Evolutionary conservation across 2,888 invertebrate species (phyloP).

Genomic region (Exephanes ischioxanthus): DNA sequence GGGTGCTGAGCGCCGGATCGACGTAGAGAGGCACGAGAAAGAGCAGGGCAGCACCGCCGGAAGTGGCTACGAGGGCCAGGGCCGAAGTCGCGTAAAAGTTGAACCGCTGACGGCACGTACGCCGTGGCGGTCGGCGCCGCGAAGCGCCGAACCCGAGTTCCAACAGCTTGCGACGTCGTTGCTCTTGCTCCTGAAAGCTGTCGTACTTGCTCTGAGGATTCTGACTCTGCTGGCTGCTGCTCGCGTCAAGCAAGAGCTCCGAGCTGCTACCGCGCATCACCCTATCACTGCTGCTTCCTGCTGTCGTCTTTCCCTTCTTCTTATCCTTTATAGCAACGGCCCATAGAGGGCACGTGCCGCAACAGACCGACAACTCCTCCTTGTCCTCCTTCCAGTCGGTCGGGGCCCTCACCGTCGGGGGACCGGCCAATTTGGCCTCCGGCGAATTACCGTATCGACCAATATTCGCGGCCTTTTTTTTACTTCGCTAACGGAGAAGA

Average conservation of each 20-base stretch:
- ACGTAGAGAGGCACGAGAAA: constrained; percentile 92
- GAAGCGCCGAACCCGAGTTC: constrained; percentile 83
- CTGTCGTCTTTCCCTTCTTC: constrained; percentile 7
- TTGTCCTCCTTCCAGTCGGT: constrained; percentile 1
- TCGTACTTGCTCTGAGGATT: constrained; percentile 87
- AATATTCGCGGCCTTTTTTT: constrained; percentile 19
- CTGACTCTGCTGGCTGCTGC: constrained; percentile 88
- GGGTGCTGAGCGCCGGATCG: constrained; percentile 89
- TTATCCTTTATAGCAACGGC: constrained; percentile 48
- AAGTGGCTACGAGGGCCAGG: constrained; percentile 90
- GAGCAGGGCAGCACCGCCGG: constrained; percentile 90
- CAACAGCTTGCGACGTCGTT: constrained; percentile 84
- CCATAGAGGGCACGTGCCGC: constrained; percentile 18
- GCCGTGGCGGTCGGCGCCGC: constrained; percentile 85
- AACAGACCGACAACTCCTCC: constrained; percentile 61
- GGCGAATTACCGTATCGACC: constrained; percentile 18
- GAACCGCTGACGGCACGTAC: constrained; percentile 89
- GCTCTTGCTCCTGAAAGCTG: constrained; percentile 83
- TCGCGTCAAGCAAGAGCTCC: constrained; percentile 91
- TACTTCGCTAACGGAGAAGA: neutral
- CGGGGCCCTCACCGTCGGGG: neutral
- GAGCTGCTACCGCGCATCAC: constrained; percentile 91
- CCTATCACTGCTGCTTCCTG: constrained; percentile 46
- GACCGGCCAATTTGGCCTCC: constrained; percentile 21
- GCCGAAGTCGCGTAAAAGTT: constrained; percentile 91